phyloP scores from a whole-genome alignment of 2,888 invertebrate genomes.

The Sesia apiformis region DNA sequence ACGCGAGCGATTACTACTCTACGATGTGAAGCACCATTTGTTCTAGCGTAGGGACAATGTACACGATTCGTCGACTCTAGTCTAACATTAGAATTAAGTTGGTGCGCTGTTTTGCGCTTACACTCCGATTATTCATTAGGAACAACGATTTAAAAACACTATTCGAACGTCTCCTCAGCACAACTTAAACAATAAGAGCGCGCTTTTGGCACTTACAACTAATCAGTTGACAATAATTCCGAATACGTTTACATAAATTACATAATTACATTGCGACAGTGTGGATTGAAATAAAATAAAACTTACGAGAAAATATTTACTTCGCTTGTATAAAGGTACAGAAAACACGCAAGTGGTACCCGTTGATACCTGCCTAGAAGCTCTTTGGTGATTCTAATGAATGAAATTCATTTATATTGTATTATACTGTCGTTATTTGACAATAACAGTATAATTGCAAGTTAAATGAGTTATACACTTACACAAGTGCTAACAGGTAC shows the following conservation, averaged over 20 bases:
- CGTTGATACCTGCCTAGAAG: not conserved
- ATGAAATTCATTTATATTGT: not conserved
- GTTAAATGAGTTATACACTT: not conserved
- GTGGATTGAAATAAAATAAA: not conserved
- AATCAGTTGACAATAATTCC: conserved; percentile 24
- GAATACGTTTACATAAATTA: not conserved
- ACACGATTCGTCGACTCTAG: conserved; percentile 65
- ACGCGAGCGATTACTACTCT: conserved; percentile 27
- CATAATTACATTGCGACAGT: not conserved
- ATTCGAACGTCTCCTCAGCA: conserved; percentile 53
- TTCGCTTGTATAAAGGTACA: not conserved
- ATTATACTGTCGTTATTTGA: not conserved
- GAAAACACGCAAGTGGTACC: not conserved
- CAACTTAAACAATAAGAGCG: conserved; percentile 55
- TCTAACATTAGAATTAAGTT: conserved; percentile 62
- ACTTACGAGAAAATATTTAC: not conserved
- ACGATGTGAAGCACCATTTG: conserved; percentile 73
- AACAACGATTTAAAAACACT: conserved; percentile 70
- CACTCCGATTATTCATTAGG: conserved; percentile 64
- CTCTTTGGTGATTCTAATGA: conserved; percentile 2
- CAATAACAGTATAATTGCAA: not conserved
- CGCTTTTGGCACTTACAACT: conserved; percentile 66
- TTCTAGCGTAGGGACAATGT: conserved; percentile 74
- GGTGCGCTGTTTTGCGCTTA: conserved; percentile 49
- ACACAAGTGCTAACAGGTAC: not conserved